Percentiles rank a stretch among this genome's conserved stretches.
phyloP scores from a whole-genome alignment of 23 tunicate genomes.

The Oikopleura dioica region DNA sequence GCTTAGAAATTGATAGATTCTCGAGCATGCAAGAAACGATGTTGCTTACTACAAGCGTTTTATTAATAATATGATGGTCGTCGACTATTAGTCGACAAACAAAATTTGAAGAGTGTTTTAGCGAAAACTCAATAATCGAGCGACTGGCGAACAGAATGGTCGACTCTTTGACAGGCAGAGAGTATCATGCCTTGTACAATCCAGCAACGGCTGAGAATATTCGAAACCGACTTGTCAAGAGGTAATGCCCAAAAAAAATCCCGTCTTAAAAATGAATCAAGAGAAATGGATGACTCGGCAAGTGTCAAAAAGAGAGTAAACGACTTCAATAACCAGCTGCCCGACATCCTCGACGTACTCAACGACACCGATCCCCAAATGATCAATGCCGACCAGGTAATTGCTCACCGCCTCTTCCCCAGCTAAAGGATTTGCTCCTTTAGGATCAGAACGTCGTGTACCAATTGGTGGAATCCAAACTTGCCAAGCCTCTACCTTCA shows the following conservation, averaged over 20 bases:
- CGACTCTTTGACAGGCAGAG: background rate
- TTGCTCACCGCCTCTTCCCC: no score
- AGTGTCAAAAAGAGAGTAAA: background rate
- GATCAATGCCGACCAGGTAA: conserved; percentile 9
- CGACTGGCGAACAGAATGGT: background rate
- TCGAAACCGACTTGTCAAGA: background rate
- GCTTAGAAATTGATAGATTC: no score
- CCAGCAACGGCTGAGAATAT: background rate
- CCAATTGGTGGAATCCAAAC: conserved; percentile 3
- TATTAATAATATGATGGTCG: no score
- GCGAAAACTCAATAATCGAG: background rate
- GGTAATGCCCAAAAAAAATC: background rate
- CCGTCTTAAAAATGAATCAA: background rate
- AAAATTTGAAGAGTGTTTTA: no score
- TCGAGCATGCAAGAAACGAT: no score
- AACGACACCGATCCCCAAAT: background rate
- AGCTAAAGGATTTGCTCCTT: no score
- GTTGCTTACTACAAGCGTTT: no score
- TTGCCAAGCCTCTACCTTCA: background rate
- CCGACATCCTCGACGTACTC: background rate
- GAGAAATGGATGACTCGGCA: background rate
- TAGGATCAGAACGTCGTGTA: background rate
- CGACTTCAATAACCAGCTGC: background rate
- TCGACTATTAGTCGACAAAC: no score
- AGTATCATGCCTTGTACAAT: background rate